Evolutionary conservation across 2,113 vertebrate genomes (phyloP), one percentile per base, ranked within the genome.

Genomic region (Pholis gunnellus): DNA sequence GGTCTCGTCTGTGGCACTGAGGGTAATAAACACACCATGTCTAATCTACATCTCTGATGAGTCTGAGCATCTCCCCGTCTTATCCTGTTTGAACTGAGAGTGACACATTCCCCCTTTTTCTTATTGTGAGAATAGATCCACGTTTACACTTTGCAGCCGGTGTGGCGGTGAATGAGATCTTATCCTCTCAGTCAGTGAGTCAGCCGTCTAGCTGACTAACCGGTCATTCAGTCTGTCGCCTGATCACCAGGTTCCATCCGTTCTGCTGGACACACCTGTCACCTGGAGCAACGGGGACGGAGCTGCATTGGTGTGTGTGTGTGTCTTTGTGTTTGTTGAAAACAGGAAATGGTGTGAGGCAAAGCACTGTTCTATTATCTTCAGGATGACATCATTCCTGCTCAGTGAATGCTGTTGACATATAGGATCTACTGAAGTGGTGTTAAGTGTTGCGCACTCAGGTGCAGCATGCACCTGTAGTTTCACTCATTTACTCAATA

Each of bases 251-350:
- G 63, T 87, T 84, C 66, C 87, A 52, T 60, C 40, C 38, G 65
- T 0, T 5, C 64, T 2, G 44, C 78, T 70, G 87, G 88, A 86
- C 87, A 78, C 87, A 90, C 81, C 88, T 88, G 93, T 91, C 90
- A 87, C 86, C 87, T 56, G 31, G 22, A 79, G 89, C 82, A 14
- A 79, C 15, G 56, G 27, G 14, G 5, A 15, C 18, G 5, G 1
- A 5, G 57, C 73, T 80, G 25, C 9, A 15, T 29, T 25, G 29
- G 40, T 75, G 48, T 61, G 29, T 74, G 36, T 73, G 52, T 54
- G 22, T 75, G 42, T 61, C 34, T 77, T 17, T 71, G 48, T 17
- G 17, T 69, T 27, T 81, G 71, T 75, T 27, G 17, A 40, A 67
- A 65, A 56, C 74, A 57, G 85, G 87, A 89, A 89, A 79, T 48